Conservation (phyloP, 2,888 invertebrate genomes). For the Nemotelus pantherinus region DNA sequence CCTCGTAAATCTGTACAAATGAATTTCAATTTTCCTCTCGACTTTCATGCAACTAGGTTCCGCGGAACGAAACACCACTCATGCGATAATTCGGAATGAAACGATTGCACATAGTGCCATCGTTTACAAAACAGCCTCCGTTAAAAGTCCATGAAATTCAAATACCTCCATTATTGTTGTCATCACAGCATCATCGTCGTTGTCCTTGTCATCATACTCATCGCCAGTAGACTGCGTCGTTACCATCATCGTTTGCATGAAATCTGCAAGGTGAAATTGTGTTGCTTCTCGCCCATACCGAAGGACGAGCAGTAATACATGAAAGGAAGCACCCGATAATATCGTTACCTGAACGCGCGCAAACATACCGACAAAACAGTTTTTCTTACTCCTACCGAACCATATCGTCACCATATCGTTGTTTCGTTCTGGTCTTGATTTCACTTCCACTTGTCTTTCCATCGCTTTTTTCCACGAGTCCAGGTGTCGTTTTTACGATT, state of each 20-base stretch:
- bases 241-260: not conserved
- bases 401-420: not conserved
- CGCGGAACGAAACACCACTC: not conserved
- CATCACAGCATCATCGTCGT: slow-evolving; percentile 45
- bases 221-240: slow-evolving; percentile 5
- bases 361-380: slow-evolving; percentile 14
- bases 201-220: slow-evolving; percentile 32
- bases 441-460: slow-evolving; percentile 6
- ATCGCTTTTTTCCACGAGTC: not conserved
- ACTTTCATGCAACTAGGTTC: not conserved
- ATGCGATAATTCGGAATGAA: slow-evolving; percentile 31
- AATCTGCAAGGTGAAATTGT: slow-evolving; percentile 23
- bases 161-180: slow-evolving; percentile 49
- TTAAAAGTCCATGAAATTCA: slow-evolving; percentile 51
- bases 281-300: not conserved
- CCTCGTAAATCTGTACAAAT: too few relatives aligned
- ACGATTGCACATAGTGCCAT: slow-evolving; percentile 24
- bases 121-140: slow-evolving; percentile 42
- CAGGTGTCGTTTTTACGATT: not conserved
- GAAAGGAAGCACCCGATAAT: slow-evolving; percentile 38
- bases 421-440: not conserved
- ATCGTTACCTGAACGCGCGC: slow-evolving; percentile 27
- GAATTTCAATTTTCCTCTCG: too few relatives aligned
- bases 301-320: slow-evolving; percentile 28
- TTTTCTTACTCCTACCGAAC: slow-evolving; percentile 28